phyloP scores from a whole-genome alignment of 1,140 invertebrate species.

The Carposina sasakii region DNA sequence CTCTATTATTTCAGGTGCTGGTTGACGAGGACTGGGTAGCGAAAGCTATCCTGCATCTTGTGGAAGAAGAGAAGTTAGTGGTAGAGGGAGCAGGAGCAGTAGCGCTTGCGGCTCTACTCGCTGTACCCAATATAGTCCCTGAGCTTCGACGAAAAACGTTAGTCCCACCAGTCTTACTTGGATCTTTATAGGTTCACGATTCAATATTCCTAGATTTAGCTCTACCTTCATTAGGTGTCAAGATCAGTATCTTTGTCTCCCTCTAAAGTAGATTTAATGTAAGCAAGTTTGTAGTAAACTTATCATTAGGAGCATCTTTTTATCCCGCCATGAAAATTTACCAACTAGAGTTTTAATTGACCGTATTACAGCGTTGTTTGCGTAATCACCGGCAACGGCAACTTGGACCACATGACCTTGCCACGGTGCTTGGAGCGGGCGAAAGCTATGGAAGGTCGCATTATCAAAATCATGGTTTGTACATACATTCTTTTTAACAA shows the following conservation, averaged over 20 bases:
- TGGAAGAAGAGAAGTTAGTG: constrained; percentile 80
- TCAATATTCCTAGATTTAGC: too few species aligned
- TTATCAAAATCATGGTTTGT: constrained; percentile 78
- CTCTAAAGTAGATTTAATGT: too few species aligned
- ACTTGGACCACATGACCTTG: constrained; percentile 79
- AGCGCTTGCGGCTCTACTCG: constrained; percentile 76
- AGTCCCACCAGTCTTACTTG: too few species aligned
- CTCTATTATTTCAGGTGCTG: constrained; percentile 37
- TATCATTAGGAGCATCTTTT: too few species aligned
- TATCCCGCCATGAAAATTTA: background rate
- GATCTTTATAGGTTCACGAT: too few species aligned
- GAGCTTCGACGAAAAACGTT: constrained; percentile 79
- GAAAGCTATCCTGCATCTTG: constrained; percentile 76
- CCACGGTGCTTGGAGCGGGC: constrained; percentile 78
- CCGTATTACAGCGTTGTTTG: constrained; percentile 74
- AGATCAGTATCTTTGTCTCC: too few species aligned
- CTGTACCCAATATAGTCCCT: constrained; percentile 76
- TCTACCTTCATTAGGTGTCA: too few species aligned
- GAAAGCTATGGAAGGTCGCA: constrained; percentile 77
- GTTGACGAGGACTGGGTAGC: constrained; percentile 75
- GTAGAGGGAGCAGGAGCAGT: constrained; percentile 81
- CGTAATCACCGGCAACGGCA: constrained; percentile 79
- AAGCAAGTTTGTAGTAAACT: too few species aligned
- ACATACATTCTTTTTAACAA: too few species aligned
- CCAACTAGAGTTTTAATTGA: background rate